These are phyloP conservation scores for Lypha dubia DNA, from an alignment of 2,888 invertebrate species.

Conservation along the genomic window DNA sequence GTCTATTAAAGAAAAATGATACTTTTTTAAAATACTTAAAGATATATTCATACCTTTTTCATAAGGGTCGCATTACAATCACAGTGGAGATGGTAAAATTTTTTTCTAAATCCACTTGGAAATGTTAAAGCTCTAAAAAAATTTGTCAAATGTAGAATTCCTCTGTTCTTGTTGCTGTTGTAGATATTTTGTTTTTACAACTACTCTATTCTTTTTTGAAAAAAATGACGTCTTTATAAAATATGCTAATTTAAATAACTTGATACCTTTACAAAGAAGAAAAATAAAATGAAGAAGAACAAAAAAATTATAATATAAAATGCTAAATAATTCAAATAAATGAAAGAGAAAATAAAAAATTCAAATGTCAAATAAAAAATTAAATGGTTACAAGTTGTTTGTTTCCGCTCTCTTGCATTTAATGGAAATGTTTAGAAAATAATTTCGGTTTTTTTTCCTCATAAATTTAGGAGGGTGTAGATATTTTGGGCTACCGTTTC, in stretches of 20 bases:
- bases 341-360: background rate
- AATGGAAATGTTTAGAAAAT: slow-evolving; percentile 24
- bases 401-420: slow-evolving; percentile 47
- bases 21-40: slow-evolving; percentile 31
- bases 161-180: background rate
- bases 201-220: background rate
- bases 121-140: slow-evolving; percentile 33
- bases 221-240: slow-evolving; percentile 40
- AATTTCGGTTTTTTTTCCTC: slow-evolving; percentile 21
- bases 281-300: too few relatives aligned
- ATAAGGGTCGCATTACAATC: slow-evolving; percentile 60
- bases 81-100: slow-evolving; percentile 21
- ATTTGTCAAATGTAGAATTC: slow-evolving; percentile 63
- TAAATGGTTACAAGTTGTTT: slow-evolving; percentile 54
- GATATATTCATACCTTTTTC: slow-evolving; percentile 18
- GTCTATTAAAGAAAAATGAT: background rate
- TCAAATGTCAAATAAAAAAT: slow-evolving; percentile 51
- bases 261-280: slow-evolving; percentile 33
- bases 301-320: slow-evolving; percentile 29
- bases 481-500: slow-evolving; percentile 20
- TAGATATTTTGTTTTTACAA: background rate
- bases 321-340: slow-evolving; percentile 46
- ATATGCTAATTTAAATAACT: slow-evolving; percentile 60
- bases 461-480: background rate
- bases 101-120: background rate